These are phyloP conservation scores for Lamellibrachia columna DNA, from an alignment of 2,888 invertebrate species.

Conservation along the genomic window DNA sequence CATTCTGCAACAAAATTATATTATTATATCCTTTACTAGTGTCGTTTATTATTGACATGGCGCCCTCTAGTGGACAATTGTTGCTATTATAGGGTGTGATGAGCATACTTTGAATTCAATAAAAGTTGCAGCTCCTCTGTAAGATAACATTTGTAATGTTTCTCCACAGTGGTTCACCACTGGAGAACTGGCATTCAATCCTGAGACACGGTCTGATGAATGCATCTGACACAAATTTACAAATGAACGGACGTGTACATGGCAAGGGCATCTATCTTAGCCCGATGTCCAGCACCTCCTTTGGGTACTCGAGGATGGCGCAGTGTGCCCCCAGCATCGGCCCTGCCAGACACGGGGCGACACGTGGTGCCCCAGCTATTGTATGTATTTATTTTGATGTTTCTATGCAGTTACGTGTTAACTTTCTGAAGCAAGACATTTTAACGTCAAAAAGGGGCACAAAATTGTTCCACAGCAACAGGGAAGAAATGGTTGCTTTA, in stretches of 20 bases:
- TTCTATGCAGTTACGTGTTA: background rate
- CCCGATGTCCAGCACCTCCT: slow-evolving; percentile 52
- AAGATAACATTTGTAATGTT: background rate
- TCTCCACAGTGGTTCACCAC: slow-evolving; percentile 55
- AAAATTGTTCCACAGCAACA: background rate
- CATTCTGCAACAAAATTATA: too few species aligned
- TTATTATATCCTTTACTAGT: too few species aligned
- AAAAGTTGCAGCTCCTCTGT: too few species aligned
- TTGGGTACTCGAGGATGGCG: slow-evolving; percentile 55
- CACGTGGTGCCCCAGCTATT: background rate
- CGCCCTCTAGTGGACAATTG: too few species aligned
- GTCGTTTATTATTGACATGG: too few species aligned
- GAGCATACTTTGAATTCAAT: too few species aligned
- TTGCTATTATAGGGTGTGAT: too few species aligned
- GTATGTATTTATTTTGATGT: background rate
- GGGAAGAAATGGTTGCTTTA: background rate
- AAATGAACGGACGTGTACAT: slow-evolving; percentile 58
- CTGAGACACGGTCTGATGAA: slow-evolving; percentile 58
- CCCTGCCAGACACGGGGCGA: slow-evolving; percentile 20
- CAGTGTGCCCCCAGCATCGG: background rate
- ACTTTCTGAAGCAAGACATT: too few species aligned
- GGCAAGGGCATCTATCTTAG: slow-evolving; percentile 62
- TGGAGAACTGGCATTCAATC: slow-evolving; percentile 64
- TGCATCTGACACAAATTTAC: slow-evolving; percentile 57
- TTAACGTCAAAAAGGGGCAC: too few species aligned